These are phyloP conservation scores for Amaurobius ferox DNA, from an alignment of 2,888 invertebrate species.

Conservation along the genomic window DNA sequence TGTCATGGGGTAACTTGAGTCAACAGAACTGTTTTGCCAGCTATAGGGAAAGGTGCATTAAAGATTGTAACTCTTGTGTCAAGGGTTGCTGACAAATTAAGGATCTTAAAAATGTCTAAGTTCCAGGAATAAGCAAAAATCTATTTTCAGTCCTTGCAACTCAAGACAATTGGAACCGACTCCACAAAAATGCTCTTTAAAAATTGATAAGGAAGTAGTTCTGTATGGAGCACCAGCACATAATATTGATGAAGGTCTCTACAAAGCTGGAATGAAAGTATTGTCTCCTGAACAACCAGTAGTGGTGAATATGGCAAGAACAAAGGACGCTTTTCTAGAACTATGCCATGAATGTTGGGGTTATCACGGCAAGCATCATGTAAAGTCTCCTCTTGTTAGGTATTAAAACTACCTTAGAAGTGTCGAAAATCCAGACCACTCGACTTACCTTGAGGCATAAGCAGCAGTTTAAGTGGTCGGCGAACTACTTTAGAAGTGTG, in stretches of 20 bases:
- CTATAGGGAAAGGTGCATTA: conserved; percentile 31
- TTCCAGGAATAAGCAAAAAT: conserved; percentile 9
- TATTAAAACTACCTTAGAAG: no score
- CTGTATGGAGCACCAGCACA: conserved; percentile 25
- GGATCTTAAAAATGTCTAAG: conserved; percentile 7
- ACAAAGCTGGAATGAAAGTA: conserved; percentile 13
- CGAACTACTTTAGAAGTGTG: not conserved
- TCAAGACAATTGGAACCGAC: conserved; percentile 14
- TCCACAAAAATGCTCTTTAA: not conserved
- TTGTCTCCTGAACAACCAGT: not conserved
- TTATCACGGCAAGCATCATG: not conserved
- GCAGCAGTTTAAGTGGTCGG: no score
- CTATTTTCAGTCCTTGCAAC: conserved; percentile 25
- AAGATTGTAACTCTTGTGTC: not conserved
- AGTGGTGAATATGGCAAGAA: not conserved
- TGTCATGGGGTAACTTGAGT: conserved; percentile 21
- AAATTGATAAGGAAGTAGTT: no score
- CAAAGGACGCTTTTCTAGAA: not conserved
- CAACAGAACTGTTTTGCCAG: conserved; percentile 24
- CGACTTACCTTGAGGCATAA: no score
- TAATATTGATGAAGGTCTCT: not conserved
- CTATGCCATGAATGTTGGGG: not conserved
- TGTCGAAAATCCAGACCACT: no score
- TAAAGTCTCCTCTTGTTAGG: conserved; percentile 10
- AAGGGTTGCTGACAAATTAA: not conserved